Conservation (phyloP, 1,140 invertebrate genomes). For the Lordiphosa collinella region DNA sequence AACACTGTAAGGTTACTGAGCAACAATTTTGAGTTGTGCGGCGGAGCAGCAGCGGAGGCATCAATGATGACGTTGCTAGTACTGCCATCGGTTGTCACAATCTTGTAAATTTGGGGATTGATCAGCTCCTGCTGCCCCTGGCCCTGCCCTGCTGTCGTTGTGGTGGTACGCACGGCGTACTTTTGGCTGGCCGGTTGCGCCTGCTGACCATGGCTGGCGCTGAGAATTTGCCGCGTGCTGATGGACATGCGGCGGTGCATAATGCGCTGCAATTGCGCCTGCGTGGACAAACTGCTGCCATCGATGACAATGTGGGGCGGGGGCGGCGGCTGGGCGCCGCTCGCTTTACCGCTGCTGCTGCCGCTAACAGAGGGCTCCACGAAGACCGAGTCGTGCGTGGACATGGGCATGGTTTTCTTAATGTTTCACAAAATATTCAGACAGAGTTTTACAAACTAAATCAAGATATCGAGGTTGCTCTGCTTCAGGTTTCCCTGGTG, state of each 20-base stretch:
- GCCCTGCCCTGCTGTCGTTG: slow-evolving; percentile 22
- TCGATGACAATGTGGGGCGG: slow-evolving; percentile 62
- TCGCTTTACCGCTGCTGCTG: slow-evolving; percentile 16
- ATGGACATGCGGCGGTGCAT: slow-evolving; percentile 68
- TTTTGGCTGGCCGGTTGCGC: slow-evolving; percentile 46
- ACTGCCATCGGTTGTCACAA: slow-evolving; percentile 71
- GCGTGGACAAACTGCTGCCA: slow-evolving; percentile 56
- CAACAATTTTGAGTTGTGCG: slow-evolving; percentile 66
- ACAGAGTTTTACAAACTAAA: slow-evolving; percentile 36
- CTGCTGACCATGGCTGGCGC: slow-evolving; percentile 42
- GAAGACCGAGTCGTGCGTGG: slow-evolving; percentile 61
- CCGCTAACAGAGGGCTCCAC: slow-evolving; percentile 53
- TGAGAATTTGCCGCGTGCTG: slow-evolving; percentile 42
- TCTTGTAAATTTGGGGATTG: slow-evolving; percentile 76
- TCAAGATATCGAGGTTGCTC: slow-evolving; percentile 20
- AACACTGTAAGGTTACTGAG: slow-evolving; percentile 76
- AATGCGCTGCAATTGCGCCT: slow-evolving; percentile 64
- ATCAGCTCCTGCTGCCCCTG: slow-evolving; percentile 48
- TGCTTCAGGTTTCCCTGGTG: slow-evolving; percentile 47
- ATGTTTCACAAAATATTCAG: slow-evolving; percentile 23
- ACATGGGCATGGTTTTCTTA: slow-evolving; percentile 51
- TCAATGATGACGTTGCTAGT: slow-evolving; percentile 74
- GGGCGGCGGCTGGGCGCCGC: slow-evolving; percentile 36
- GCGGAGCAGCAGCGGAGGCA: slow-evolving; percentile 45
- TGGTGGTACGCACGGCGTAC: slow-evolving; percentile 58